Evolutionary conservation across 2,797 vertebrate genomes (phyloP), one percentile per base, ranked within the genome.

Genomic region (Anguilla pacifica): DNA sequence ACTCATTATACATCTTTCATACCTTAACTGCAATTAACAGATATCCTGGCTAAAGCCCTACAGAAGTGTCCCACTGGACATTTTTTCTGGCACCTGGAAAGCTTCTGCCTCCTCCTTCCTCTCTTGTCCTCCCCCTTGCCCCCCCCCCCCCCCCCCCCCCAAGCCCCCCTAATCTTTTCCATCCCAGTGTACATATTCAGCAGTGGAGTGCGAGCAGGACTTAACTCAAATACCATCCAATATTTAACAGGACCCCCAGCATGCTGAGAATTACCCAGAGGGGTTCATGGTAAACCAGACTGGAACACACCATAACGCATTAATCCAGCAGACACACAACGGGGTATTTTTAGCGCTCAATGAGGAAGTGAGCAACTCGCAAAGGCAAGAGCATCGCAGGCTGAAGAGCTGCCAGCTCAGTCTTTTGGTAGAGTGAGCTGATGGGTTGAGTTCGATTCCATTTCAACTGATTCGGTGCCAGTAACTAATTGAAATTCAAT

Each of bases 21-120:
- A 25, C 22, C 9, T 6, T 67, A 15, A 67, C 61, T 67, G 61
- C 61, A 67, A 6, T 67, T 67, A 64, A 64, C 19, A 0, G 61
- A 67, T n/a, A 67, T n/a, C 5, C 61, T 57, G 11, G 55, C 10
- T 13, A 15, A 57, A 57, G 55, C 55, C 55, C 55, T 5, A 64
- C 59, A 28, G 67, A 31, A 72, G 67, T 72, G 67, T 35, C n/a
- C 28, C 67, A 72, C 28, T 3, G 67, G 28, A 72, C 28, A 72
- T 72, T 72, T 72, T 22, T 22, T 3, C 59, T 15, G 11, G 10
- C 13, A 31, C n/a, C 67, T 72, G 28, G 28, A 72, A 72, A 72
- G 35, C 15, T 49, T 89, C 81, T 46, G 22, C 13, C 51, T 81
- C 28, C 28, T 15, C 28, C 57, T 83, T 88, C 39, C 43, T 87